phyloP scores from a whole-genome alignment of 2,797 vertebrate species.

The Sebastes minor region DNA sequence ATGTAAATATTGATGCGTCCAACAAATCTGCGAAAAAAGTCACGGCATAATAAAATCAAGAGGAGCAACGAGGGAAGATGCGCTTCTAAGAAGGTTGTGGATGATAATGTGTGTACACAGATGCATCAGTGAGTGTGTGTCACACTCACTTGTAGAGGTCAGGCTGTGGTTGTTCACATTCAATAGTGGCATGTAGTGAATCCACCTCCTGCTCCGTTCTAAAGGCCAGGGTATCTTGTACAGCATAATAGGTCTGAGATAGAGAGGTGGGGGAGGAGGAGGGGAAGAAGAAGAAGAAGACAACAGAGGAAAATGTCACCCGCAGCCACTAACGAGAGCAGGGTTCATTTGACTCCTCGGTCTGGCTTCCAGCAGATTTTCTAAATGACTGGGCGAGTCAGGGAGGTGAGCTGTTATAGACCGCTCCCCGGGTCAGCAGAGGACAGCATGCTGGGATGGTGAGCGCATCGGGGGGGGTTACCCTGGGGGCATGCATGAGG shows the following conservation, averaged over 20 bases:
- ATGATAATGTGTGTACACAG: constrained; percentile 13
- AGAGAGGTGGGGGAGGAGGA: constrained; percentile 28
- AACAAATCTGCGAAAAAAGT: constrained; percentile 87
- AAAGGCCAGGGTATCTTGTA: constrained; percentile 96
- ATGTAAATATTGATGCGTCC: constrained; percentile 97
- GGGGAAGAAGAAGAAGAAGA: constrained; percentile 29
- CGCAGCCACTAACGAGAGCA: constrained; percentile 55
- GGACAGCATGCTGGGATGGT: constrained; percentile 37
- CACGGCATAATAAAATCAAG: constrained; percentile 32
- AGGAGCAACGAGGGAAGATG: not conserved
- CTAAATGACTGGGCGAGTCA: constrained; percentile 29
- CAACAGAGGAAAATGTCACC: constrained; percentile 73
- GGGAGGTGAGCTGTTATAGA: constrained; percentile 20
- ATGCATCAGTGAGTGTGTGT: constrained; percentile 27
- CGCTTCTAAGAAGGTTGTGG: not conserved
- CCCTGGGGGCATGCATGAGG: not conserved
- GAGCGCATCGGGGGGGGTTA: constrained; percentile 32
- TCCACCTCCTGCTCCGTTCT: constrained; percentile 92
- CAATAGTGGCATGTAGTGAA: constrained; percentile 92
- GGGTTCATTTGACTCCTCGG: constrained; percentile 38
- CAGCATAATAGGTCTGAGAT: constrained; percentile 92
- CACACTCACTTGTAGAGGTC: constrained; percentile 97
- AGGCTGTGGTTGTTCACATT: constrained; percentile 98
- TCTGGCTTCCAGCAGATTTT: constrained; percentile 34
- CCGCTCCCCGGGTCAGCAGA: constrained; percentile 30